Evolutionary conservation across 2,797 vertebrate species (phyloP), one percentile per base, ranked within the genome.

Genomic region (Iguana delicatissima): DNA sequence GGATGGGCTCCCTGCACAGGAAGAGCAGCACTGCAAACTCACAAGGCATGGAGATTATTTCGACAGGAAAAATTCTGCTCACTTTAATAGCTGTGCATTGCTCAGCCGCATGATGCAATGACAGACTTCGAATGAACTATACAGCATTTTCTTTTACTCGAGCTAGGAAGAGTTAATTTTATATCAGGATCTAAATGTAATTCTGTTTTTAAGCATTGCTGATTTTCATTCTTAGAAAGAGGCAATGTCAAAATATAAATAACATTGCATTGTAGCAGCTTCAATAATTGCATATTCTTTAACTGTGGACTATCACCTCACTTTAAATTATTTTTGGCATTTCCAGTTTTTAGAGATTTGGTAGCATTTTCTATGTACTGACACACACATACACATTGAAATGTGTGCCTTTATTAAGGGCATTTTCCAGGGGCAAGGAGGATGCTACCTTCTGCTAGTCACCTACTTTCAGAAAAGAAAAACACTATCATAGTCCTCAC

Each of bases 271-370:
- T 10, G 24, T 86, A 80, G 32, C 74, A 42, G 2, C 46, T 57
- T 83, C 62, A 88, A 90, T 57, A 90, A 89, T 32, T 92, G 2
- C 59, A 42, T 24, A 86, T 35, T 73, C n/a, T 84, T 87, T 87
- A 86, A 91, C 9, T 89, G 89, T 90, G 64, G 69, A 18, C 74
- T 62, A 7, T 85, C 26, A 89, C 9, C 0, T 32, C 38, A 69
- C 16, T 0, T 82, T 18, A 74, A 8, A 24, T 84, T 26, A 22
- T 69, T 50, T 38, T 87, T 35, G 24, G 83, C 5, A 90, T 91
- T 85, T 77, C 22, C 46, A 46, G 52, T 29, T 55, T 55, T 55
- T 85, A 73, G 32, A 42, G 55, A 57, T 42, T 57, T 46, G 55
- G 46, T 59, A 77, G 72, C 7, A 86, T 57, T 26, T 29, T 73